Percentiles rank a stretch among this genome's conserved stretches.
Conservation (phyloP, 2,888 invertebrate genomes). For the Idaea straminata region DNA sequence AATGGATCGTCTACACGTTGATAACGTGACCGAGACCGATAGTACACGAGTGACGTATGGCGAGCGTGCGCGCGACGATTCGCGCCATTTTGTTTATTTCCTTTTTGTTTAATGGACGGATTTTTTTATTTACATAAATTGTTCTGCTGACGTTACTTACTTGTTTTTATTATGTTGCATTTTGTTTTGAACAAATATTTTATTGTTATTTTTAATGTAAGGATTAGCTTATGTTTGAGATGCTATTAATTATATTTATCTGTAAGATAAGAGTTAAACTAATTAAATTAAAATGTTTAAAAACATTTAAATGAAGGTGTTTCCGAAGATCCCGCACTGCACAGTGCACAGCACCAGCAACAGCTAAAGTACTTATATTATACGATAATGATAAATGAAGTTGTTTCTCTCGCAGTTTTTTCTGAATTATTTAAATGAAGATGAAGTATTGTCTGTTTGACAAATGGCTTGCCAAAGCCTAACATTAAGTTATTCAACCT, state of each 20-base stretch:
- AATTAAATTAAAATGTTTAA: no score
- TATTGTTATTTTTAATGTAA: background rate
- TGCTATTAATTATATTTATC: background rate
- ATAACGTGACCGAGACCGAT: slow-evolving; percentile 71
- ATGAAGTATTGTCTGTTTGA: no score
- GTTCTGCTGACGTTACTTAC: slow-evolving; percentile 19
- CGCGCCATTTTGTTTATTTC: slow-evolving; percentile 58
- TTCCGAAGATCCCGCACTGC: no score
- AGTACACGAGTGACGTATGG: slow-evolving; percentile 55
- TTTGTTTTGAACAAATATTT: slow-evolving; percentile 5
- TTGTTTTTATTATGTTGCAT: slow-evolving; percentile 15
- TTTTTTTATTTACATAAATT: slow-evolving; percentile 37
- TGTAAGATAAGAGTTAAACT: no score
- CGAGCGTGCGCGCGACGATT: background rate
- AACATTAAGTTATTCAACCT: no score
- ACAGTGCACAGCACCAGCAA: no score
- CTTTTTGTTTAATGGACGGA: slow-evolving; percentile 37
- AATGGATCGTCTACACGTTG: slow-evolving; percentile 75
- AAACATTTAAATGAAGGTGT: no score
- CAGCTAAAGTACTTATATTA: no score
- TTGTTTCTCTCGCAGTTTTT: no score
- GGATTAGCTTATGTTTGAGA: background rate
- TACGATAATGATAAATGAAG: no score
- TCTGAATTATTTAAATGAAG: no score
- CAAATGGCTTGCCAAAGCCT: no score